Evolutionary conservation across 2,888 invertebrate species (phyloP), one percentile per base, ranked within the genome.

Genomic region (Trichopoda pennipes): DNA sequence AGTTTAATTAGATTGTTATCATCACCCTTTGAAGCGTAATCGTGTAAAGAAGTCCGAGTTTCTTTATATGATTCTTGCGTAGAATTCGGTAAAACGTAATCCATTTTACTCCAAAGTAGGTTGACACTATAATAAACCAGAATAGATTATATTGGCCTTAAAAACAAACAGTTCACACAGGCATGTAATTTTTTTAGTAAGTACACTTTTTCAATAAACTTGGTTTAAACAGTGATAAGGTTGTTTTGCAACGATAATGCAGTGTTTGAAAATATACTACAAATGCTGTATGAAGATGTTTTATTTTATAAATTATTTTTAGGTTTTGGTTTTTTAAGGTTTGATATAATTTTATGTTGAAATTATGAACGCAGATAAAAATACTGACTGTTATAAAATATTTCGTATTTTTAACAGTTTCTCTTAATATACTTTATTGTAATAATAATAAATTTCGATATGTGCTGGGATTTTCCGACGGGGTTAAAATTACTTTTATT

Each of bases 31-130:
- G 70, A 38, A 23, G 79, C 75, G 2, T 55, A 60, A 16, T 82
- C 82, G 38, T 82, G 75, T 12, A 70, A 75, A 19, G 69, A 58
- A 0, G 70, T 75, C 16, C 74, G 64, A 8, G 49, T 51, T 60
- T 79, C 75, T 55, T 42, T 4, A 12, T 49, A 12, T 12, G 17
- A 8, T 53, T 82, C 79, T 44, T 74, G 60, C n/a, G 53, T 80
- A 10, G 79, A 74, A 74, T 80, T 80, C 0, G 79, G 79, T 49
- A 80, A 74, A 68, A 61, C 49, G 19, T 28, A 74, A 51, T 80
- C 73, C 79, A 80, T 80, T 69, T 69, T 55, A 53, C 35, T 56
- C 3, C 42, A 38, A 14, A 55, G 8, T 66, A 23, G 23, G n/a
- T 56, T 69, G 47, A 42, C 56, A 70, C 69, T 47, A 56, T 38